phyloP scores from a whole-genome alignment of 2,888 invertebrate genomes.

The Parnassius apollo region DNA sequence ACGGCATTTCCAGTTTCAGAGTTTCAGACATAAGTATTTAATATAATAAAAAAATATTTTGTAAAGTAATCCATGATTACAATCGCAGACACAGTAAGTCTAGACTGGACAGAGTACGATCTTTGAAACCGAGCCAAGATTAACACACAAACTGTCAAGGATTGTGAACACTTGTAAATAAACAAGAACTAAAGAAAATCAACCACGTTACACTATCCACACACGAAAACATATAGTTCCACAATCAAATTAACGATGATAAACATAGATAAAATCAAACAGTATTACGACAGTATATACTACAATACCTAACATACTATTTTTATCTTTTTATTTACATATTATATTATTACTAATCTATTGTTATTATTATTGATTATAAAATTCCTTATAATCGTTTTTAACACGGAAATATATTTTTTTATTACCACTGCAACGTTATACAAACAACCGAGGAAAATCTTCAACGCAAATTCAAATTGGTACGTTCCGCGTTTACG shows the following conservation, averaged over 20 bases:
- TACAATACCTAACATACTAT: too few species aligned
- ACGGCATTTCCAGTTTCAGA: too few species aligned
- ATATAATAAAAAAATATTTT: conserved; percentile 7
- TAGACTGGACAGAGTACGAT: conserved; percentile 23
- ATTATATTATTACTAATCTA: not conserved
- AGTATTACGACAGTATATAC: too few species aligned
- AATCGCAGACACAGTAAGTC: conserved; percentile 12
- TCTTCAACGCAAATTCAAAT: conserved; percentile 6
- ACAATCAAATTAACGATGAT: too few species aligned
- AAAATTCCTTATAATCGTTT: too few species aligned
- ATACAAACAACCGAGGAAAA: not conserved
- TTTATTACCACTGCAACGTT: conserved; percentile 8
- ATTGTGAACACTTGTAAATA: conserved; percentile 10
- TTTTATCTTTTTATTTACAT: not conserved
- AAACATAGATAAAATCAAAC: too few species aligned
- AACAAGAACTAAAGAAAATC: not conserved
- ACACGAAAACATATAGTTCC: not conserved
- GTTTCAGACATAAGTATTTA: not conserved
- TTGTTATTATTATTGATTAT: too few species aligned
- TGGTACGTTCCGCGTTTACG: conserved; percentile 19
- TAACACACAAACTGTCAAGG: conserved; percentile 8
- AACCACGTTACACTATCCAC: not conserved
- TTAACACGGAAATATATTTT: too few species aligned
- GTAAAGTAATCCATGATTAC: conserved; percentile 18
- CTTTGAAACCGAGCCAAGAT: conserved; percentile 28